Base-by-base conservation (phyloP, 37 sponge, comb jelly and placozoan genomes). In the Petrosia ficiformis region DNA sequence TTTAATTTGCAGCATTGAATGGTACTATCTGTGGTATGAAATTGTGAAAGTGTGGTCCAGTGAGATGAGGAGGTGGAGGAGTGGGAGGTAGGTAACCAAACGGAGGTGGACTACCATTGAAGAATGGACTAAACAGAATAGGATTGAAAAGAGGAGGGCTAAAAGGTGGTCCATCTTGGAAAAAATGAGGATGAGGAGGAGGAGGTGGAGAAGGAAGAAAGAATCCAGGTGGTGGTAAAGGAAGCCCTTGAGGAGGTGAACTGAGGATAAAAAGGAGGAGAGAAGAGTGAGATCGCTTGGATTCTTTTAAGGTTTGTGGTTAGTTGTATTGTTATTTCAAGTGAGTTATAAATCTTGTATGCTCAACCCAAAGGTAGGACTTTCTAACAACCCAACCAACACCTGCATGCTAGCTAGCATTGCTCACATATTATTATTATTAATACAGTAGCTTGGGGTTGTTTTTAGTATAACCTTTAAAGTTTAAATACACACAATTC, bases 21-120 rank as follows among this genome's bases (percentile, higher is more conserved):
- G 82, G 75, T 11, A 82, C 83, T 57, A 82, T 25, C 4, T 74
- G 76, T 3, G 83, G 83, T 6, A 75, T 77, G 42, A 67, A 77
- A 30, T 42, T 77, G 68, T 40, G 71, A 65, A 75, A 58, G 67
- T 77, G 44, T 2, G 83, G 83, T 14, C 41, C 40, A 25, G 70
- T 57, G 57, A 79, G 36, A 6, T 76, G 82, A 1, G 82, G 80
- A 24, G 34, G 25, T 6, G 80, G 78, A 34, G 82, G 77, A 34
- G 63, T 76, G 68, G 77, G 77, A 37, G 87, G 82, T 19, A 35
- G 39, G 54, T 61, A 74, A n/a, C 83, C 83, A 34, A 52, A 66
- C 22, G 68, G 84, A 28, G 82, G 82, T 21, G 80, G 74, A 6
- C 77, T 36, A 1, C 83, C 73, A 29, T 66, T 24, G 29, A 78